phyloP scores from a whole-genome alignment of 2,113 vertebrate genomes.

The Sylvia atricapilla region DNA sequence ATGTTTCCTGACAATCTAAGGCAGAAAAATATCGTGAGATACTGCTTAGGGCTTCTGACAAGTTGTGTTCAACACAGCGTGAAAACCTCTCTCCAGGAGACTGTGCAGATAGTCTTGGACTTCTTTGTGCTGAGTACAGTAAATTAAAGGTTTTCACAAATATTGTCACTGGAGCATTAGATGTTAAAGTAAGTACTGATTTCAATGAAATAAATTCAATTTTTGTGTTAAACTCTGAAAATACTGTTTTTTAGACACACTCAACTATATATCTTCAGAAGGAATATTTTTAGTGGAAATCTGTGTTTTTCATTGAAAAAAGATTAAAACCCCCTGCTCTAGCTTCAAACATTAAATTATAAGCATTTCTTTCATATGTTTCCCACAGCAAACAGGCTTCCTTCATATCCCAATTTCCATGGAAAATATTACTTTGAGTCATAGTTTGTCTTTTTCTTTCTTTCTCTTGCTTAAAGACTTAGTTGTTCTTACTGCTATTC shows the following conservation, averaged over 20 bases:
- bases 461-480: not conserved
- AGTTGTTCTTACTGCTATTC: not conserved
- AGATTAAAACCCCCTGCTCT: not conserved
- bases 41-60: not conserved
- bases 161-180: not conserved
- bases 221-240: not conserved
- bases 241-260: not conserved
- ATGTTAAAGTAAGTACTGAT: not conserved
- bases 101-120: not conserved
- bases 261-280: not conserved
- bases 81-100: not conserved
- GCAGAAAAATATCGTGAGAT: not conserved
- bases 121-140: not conserved
- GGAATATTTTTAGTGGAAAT: not conserved
- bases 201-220: not conserved
- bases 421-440: not conserved
- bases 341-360: not conserved
- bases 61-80: fast-evolving
- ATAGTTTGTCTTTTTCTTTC: not conserved
- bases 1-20: not conserved
- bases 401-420: not conserved
- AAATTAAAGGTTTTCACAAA: not conserved
- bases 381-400: not conserved
- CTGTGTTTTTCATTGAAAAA: not conserved
- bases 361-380: not conserved